Base-by-base conservation (phyloP, 2,888 invertebrate genomes). In the Drosophila rellima region DNA sequence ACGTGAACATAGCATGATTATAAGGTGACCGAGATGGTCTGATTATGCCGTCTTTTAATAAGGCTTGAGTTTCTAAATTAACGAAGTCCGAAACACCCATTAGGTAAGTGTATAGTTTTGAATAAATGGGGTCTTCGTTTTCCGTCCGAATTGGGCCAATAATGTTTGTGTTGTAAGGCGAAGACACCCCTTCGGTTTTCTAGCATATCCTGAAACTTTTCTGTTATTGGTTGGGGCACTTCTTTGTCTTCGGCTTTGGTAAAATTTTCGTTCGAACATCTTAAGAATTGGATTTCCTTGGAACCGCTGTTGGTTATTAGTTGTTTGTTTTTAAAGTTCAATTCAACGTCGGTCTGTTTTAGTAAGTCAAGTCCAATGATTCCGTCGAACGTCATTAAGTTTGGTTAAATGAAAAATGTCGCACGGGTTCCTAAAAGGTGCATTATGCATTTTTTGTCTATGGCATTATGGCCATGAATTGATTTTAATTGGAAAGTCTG, bases 281-380 rank as follows among this genome's bases (percentile, higher is more conserved):
- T 0, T 35, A 35, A n/a, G n/a, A 51, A 51, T 37, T 37, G 18
- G 4, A 50, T 33, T 48, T 31, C 5, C 13, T 48, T 31, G 3
- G 47, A 10, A 4, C 47, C 13, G 18, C 5, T 33, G 5, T 42
- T 23, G 0, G 42, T 45, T 7, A 6, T 1, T 7, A 45, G 6
- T 13, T 29, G 13, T 29, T 50, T 35, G n/a, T 50, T 35, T 33
- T 50, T 50, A 4, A 35, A 33, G 17, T 35, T 13, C 5, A 50
- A 13, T 33, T 11, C 11, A n/a, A 6, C 50, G 18, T 33, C 18
- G 3, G 35, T 35, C 13, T 54, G 17, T 17, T 54, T 55, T 23
- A 55, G 44, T 17, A 55, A 18, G 15, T 62, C 54, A 0, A 62
- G 39, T 20, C 48, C 55, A 15, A 55, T 63, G 35, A 63, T 63